Base-by-base conservation (phyloP, 2,888 invertebrate species). In the Amblyteles armatorius region DNA sequence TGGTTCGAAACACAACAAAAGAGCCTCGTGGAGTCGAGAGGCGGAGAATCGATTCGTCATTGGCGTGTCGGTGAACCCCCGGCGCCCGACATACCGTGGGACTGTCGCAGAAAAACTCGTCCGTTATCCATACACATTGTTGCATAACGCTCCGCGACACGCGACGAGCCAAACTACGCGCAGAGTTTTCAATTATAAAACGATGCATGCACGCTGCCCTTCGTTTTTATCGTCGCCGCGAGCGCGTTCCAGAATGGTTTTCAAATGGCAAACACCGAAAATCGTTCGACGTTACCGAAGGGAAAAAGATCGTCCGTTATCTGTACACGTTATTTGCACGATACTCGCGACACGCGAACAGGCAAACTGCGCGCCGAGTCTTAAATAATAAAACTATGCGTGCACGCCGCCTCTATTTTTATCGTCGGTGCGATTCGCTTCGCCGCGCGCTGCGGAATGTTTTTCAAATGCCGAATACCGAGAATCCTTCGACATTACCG, bases 51-150 rank as follows among this genome's bases (percentile, higher is more conserved):
- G 87, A 88, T 88, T 85, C 79, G 81, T 83, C 72, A 88, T 88
- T 82, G 78, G 76, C 79, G 85, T 85, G 87, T 86, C 87, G 82
- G 83, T 84, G 87, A 88, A 88, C 87, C 83, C 87, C 69, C 29
- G 82, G 40, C 76, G 76, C 71, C 72, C 67, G 77, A 73, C 79
- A 57, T 72, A 71, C 57, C 60, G 33, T 40, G 44, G 63, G 44
- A 52, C 65, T 26, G 13, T 50, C 36, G 22, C 67, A 13, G 44
- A 57, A 77, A 65, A 80, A 82, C 55, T 26, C 22, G 48, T 52
- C 7, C 44, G 36, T 33, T 26, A 60, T 40, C 13, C 36, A 55
- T 63, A 72, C 29, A 44, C 29, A 19, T 40, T 36, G 57, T 40
- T 68, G 55, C 33, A 11, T 74, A 19, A 67, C 44, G 55, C 52